A percentile compares a stretch with the other conserved stretches of the same genome.
Evolutionary conservation across 1,140 invertebrate genomes (phyloP).

Genomic region (Mizuhopecten yessoensis): DNA sequence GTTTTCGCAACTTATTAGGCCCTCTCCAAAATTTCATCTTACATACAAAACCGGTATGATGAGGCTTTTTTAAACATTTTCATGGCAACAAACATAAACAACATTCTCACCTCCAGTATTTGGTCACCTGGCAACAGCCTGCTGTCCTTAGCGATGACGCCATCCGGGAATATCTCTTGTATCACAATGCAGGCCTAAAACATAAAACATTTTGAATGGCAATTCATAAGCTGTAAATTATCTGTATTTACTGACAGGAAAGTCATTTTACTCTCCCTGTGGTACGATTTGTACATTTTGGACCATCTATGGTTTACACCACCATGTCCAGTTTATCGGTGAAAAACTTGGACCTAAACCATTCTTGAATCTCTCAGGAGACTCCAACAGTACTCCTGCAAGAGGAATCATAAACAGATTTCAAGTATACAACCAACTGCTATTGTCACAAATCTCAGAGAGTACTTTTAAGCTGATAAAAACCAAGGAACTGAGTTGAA

Average conservation of each 20-base stretch:
- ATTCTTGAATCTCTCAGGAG: background rate
- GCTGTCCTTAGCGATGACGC: conserved; percentile 80
- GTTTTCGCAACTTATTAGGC: too few species aligned
- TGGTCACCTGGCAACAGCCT: conserved; percentile 82
- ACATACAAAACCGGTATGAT: too few species aligned
- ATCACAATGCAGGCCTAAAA: conserved; percentile 84
- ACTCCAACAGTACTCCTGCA: too few species aligned
- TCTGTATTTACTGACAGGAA: background rate
- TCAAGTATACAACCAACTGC: too few species aligned
- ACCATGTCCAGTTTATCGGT: background rate
- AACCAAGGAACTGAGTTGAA: too few species aligned
- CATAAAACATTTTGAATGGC: background rate
- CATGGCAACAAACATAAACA: too few species aligned
- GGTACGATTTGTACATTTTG: background rate
- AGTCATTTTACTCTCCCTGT: background rate
- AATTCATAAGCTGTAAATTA: background rate
- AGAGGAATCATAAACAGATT: too few species aligned
- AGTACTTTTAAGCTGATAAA: too few species aligned
- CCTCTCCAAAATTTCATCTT: too few species aligned
- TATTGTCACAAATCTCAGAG: too few species aligned
- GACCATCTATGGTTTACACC: background rate
- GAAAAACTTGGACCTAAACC: background rate
- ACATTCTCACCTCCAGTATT: conserved; percentile 80
- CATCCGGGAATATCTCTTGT: conserved; percentile 84
- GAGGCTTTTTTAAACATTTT: too few species aligned